A percentile compares a stretch with the other conserved stretches of the same genome.
phyloP scores from a whole-genome alignment of 2,888 invertebrate species.

The Philopedon plagiatum region DNA sequence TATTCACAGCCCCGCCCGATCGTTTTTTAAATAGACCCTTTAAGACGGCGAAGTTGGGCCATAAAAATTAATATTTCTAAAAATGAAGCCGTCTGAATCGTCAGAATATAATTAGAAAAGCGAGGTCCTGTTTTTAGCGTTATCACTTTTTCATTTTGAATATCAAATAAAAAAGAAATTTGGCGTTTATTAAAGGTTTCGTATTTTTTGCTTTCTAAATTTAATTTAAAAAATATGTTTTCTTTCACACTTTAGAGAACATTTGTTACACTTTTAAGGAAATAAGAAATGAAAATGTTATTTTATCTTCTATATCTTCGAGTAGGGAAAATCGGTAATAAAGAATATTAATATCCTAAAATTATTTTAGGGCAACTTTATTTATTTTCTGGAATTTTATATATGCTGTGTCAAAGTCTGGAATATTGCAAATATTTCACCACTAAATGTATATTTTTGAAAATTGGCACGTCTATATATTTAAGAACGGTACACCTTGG shows the following conservation, averaged over 20 bases:
- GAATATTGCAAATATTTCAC: no score
- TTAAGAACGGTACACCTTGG: no score
- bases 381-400: no score
- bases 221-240: conserved; percentile 7
- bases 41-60: conserved; percentile 1
- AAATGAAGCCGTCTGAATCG: conserved; percentile 13
- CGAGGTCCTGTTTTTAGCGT: background rate
- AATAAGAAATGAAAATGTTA: no score
- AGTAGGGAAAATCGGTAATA: no score
- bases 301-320: no score
- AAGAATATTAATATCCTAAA: no score
- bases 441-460: no score
- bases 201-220: conserved; percentile 1
- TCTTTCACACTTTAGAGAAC: background rate
- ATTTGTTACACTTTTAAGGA: no score
- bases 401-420: no score
- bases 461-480: no score
- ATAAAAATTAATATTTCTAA: conserved; percentile 18
- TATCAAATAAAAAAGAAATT: conserved; percentile 5
- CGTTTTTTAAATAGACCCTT: background rate
- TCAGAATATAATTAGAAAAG: conserved; percentile 9
- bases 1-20: background rate
- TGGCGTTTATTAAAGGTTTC: background rate
- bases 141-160: conserved; percentile 3
- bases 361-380: no score